Base-by-base conservation (phyloP, 2,888 invertebrate species). In the Hipparchia semele region DNA sequence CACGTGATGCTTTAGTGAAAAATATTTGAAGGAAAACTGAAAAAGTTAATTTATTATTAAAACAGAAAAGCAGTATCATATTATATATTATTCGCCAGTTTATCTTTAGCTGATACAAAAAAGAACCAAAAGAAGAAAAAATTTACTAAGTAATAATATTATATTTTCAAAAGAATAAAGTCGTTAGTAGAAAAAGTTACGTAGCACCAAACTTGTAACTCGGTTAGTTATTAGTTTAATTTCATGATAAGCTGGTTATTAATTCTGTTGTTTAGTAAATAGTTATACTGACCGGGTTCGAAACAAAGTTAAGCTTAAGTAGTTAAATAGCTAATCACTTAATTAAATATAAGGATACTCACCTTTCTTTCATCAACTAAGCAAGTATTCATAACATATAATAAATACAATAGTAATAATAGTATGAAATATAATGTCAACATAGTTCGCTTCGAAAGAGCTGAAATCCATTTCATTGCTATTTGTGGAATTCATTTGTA, bases 331-430 rank as follows among this genome's bases (percentile, higher is more conserved):
- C 6, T 59, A 58, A 61, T 23, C 39, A 56, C 66, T 23, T 67
- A 64, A 64, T 70, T 46, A 23, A 62, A 53, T 7, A 53, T 13
- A 33, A 60, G 56, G n/a, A 33, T 69, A 75, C 80, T 72, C 62
- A 91, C 92, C 88, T 88, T 86, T 78, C 82, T 87, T 86, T 89
- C 87, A 90, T 92, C 90, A 92, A 90, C 88, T 92, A 90, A 88
- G 88, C 87, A 91, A 78, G 85, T 87, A 88, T 88, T 88, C 86
- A 91, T 85, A 82, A 84, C 85, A 89, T 91, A 92, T 75, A 92
- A 89, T 89, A 92, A 89, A 88, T 92, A 92, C 81, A 93, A 87
- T 85, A 92, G 84, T 89, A 90, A 90, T 75, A 93, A 86, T 81
- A 90, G 85, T 87, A 84, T 86, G 83, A 90, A 89, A 89, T 89